A percentile compares a stretch with the other conserved stretches of the same genome.
Conservation (phyloP, 1,140 invertebrate species). For the Magallana ariakensis region DNA sequence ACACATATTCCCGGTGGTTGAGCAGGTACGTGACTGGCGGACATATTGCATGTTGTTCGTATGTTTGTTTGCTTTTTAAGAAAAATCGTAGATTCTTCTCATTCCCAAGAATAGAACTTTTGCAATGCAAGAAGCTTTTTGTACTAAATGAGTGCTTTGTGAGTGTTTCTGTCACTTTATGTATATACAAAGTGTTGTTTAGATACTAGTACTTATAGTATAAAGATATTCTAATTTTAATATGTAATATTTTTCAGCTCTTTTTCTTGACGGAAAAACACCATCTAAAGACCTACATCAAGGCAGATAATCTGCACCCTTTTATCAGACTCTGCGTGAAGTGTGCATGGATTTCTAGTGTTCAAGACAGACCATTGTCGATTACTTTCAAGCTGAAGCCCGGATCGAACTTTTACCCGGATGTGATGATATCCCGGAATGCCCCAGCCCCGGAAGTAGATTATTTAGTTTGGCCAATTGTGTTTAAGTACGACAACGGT, state of each 20-base stretch:
- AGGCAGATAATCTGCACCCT: not conserved
- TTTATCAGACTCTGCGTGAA: constrained; percentile 11
- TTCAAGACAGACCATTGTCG: constrained; percentile 1
- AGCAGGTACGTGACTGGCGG: not conserved
- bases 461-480: constrained; percentile 35
- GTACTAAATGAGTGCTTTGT: no score
- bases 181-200: no score
- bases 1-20: not conserved
- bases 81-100: no score
- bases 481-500: constrained; percentile 23
- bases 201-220: no score
- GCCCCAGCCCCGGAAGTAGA: constrained; percentile 26
- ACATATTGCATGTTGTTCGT: no score
- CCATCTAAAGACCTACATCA: not conserved
- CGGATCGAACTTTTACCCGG: not conserved
- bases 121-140: no score
- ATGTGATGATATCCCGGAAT: constrained; percentile 16
- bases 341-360: constrained; percentile 20
- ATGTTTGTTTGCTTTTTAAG: no score
- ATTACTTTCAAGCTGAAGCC: constrained; percentile 1
- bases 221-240: no score
- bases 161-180: no score
- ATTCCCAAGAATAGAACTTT: no score
- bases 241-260: not conserved
- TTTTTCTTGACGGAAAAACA: constrained; percentile 24